These are phyloP conservation scores for Alauda arvensis DNA, from an alignment of 2,797 vertebrate species.

Conservation along the genomic window DNA sequence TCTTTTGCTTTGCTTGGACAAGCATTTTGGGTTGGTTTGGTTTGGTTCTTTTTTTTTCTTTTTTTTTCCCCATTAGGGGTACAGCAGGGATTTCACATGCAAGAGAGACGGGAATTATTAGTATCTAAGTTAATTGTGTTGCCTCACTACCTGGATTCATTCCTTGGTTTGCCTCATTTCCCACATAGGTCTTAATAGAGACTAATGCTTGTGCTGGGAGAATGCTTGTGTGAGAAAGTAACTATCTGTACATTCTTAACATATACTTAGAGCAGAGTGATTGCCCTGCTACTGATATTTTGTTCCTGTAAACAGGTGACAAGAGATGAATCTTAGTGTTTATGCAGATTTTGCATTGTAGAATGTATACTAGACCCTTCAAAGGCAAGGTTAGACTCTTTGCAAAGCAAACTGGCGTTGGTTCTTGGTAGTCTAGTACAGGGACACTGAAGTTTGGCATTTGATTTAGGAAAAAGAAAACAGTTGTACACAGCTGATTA, in stretches of 20 bases:
- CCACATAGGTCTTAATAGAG: slow-evolving; percentile 58
- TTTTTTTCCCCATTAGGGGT: slow-evolving; percentile 9
- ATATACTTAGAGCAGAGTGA: slow-evolving; percentile 54
- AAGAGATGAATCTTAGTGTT: slow-evolving; percentile 51
- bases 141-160: slow-evolving; percentile 62
- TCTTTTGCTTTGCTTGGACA: slow-evolving; percentile 48
- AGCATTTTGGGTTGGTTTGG: slow-evolving; percentile 28
- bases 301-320: slow-evolving; percentile 55
- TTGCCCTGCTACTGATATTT: slow-evolving; percentile 55
- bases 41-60: not conserved
- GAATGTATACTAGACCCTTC: slow-evolving; percentile 61
- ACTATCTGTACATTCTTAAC: slow-evolving; percentile 39
- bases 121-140: slow-evolving; percentile 56
- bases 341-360: slow-evolving; percentile 60
- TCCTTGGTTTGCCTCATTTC: slow-evolving; percentile 61
- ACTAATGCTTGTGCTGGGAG: slow-evolving; percentile 51
- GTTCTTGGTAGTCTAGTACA: slow-evolving; percentile 59
- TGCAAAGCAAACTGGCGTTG: slow-evolving; percentile 54
- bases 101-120: slow-evolving; percentile 60
- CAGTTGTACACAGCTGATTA: slow-evolving; percentile 29
- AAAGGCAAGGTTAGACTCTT: slow-evolving; percentile 58
- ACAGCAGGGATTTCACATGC: slow-evolving; percentile 57
- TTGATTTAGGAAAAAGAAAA: slow-evolving; percentile 15
- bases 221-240: slow-evolving; percentile 54
- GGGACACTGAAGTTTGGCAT: slow-evolving; percentile 52